A percentile compares a stretch with the other conserved stretches of the same genome.
Conservation (phyloP, 2,113 vertebrate genomes). For the Panurus biarmicus region DNA sequence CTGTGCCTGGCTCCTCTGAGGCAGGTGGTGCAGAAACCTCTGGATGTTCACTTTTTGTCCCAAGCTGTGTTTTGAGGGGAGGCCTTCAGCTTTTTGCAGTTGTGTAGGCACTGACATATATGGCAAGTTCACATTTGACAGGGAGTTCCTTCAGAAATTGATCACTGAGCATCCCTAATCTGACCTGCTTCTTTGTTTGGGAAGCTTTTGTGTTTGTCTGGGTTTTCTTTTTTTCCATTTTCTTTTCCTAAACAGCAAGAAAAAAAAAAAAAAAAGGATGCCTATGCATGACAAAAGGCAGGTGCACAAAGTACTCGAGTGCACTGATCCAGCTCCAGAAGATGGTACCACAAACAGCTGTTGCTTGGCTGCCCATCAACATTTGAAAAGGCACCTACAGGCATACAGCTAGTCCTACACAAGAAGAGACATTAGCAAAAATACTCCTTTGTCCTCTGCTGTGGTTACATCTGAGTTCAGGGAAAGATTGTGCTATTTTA, state of each 20-base stretch:
- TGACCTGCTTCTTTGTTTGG: not conserved
- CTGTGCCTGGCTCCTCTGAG: not conserved
- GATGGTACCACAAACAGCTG: not conserved
- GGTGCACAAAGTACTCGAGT: not conserved
- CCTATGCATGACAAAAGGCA: not conserved
- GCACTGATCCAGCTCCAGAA: not conserved
- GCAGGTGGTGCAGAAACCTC: rapidly evolving
- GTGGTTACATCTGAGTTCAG: not conserved
- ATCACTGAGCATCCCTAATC: not conserved
- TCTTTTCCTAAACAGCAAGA: not conserved
- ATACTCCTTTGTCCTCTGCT: not conserved
- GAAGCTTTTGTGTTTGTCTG: rapidly evolving
- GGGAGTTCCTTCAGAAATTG: not conserved
- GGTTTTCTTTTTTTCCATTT: not conserved
- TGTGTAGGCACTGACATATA: not conserved
- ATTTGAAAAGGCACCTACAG: not conserved
- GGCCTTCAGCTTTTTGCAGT: not conserved
- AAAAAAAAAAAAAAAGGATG: not conserved
- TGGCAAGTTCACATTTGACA: not conserved
- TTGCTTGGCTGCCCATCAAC: not conserved
- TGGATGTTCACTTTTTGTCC: not conserved
- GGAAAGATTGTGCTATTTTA: not conserved
- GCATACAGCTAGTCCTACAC: not conserved
- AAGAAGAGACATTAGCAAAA: not conserved
- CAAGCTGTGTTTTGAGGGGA: not conserved